phyloP scores from a whole-genome alignment of 2,888 invertebrate genomes.

The Timema cristinae region DNA sequence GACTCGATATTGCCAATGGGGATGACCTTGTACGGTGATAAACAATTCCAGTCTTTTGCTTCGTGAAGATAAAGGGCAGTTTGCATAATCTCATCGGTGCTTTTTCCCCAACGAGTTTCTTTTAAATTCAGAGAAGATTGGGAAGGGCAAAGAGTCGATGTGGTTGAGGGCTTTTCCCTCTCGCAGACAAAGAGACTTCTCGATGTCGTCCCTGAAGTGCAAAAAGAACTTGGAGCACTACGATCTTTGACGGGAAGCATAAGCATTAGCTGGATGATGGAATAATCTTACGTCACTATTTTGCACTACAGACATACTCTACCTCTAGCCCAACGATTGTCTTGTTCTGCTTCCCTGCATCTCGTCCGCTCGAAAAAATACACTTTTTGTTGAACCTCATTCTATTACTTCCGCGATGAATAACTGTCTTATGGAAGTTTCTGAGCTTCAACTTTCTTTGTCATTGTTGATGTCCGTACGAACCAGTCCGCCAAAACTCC shows the following conservation, averaged over 20 bases:
- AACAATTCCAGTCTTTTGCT: slow-evolving; percentile 40
- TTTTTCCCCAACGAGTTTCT: slow-evolving; percentile 76
- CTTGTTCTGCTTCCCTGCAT: background rate
- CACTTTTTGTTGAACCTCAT: background rate
- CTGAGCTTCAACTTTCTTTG: slow-evolving; percentile 69
- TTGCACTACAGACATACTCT: slow-evolving; percentile 25
- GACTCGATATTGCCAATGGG: background rate
- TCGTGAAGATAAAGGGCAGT: slow-evolving; percentile 46
- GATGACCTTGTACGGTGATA: slow-evolving; percentile 43
- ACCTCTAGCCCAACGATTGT: background rate
- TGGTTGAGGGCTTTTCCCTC: background rate
- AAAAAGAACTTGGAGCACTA: slow-evolving; percentile 29
- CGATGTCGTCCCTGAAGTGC: slow-evolving; percentile 9
- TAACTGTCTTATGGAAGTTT: slow-evolving; percentile 66
- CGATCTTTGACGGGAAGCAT: slow-evolving; percentile 24
- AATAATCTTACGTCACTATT: slow-evolving; percentile 23
- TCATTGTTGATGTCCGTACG: slow-evolving; percentile 56
- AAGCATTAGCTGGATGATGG: slow-evolving; percentile 5
- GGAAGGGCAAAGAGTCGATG: slow-evolving; percentile 45
- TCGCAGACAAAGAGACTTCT: background rate
- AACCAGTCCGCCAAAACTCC: slow-evolving; percentile 25
- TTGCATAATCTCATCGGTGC: slow-evolving; percentile 55
- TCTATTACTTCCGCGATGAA: slow-evolving; percentile 51
- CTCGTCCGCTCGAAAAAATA: too few species aligned
- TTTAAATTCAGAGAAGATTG: slow-evolving; percentile 73